Evolutionary conservation across 1,140 invertebrate species (phyloP).

Genomic region (Arctopsyche grandis): DNA sequence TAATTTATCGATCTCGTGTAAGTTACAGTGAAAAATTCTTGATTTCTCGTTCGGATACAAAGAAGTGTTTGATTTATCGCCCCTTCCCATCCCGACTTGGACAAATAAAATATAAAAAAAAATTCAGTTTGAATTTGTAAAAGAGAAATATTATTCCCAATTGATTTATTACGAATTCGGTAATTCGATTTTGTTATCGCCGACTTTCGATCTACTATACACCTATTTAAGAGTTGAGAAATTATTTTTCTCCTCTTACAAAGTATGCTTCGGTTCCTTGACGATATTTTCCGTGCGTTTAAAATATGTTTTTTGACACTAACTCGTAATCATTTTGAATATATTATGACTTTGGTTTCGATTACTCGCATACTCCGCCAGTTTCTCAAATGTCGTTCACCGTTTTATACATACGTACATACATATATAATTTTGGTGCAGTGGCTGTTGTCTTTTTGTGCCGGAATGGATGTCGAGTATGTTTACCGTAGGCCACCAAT

Average conservation of each 20-base stretch:
- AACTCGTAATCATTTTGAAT: no score
- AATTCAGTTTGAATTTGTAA: no score
- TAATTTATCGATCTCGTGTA: neutral
- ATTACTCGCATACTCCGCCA: neutral
- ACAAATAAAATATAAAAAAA: neutral
- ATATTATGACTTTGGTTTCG: no score
- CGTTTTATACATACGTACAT: neutral
- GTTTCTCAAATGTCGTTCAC: slow-evolving; percentile 1
- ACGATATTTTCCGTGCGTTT: no score
- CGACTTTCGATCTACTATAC: no score
- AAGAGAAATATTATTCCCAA: no score
- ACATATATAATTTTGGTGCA: neutral
- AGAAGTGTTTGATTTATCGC: neutral
- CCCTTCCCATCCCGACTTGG: neutral
- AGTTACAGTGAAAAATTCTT: neutral
- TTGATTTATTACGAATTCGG: no score
- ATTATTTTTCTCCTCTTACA: no score
- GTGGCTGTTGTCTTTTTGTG: neutral
- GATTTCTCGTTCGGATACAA: neutral
- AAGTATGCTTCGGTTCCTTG: no score
- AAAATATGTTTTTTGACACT: no score
- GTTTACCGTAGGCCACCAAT: neutral
- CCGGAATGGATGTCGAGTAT: slow-evolving; percentile 15
- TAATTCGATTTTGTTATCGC: no score
- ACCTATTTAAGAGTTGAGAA: no score